Evolutionary conservation across 2,113 vertebrate genomes (phyloP).

Genomic region (Myrmecophaga tridactyla): DNA sequence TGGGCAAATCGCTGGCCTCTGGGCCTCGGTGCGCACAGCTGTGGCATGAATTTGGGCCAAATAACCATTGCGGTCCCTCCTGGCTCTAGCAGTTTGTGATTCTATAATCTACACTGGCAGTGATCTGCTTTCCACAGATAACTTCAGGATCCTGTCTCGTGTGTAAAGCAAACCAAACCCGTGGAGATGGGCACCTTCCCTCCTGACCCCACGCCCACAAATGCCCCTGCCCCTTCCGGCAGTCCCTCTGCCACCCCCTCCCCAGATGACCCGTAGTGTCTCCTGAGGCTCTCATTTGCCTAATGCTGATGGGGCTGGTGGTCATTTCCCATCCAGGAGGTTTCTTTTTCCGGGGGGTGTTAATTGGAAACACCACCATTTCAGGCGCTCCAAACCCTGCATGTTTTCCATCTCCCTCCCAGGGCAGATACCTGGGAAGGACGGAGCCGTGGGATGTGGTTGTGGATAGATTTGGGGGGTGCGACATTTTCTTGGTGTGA

Average conservation of each 20-base stretch:
- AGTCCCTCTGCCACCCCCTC: neutral
- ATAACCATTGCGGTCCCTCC: neutral
- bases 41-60: neutral
- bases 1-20: neutral
- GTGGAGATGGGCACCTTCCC: rapidly evolving
- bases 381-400: neutral
- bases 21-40: neutral
- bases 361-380: conserved; percentile 5
- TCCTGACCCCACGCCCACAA: neutral
- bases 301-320: neutral
- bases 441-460: rapidly evolving
- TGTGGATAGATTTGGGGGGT: rapidly evolving
- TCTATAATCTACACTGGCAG: neutral
- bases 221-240: neutral
- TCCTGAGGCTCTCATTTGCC: neutral
- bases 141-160: neutral
- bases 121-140: neutral
- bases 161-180: neutral
- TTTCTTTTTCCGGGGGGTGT: conserved; percentile 60
- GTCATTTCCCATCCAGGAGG: conserved; percentile 68
- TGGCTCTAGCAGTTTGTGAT: neutral
- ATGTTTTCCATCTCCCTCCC: neutral
- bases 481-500: neutral
- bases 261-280: neutral
- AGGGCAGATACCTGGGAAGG: rapidly evolving